phyloP scores from a whole-genome alignment of 2,797 vertebrate genomes.

The Acanthis flammea region DNA sequence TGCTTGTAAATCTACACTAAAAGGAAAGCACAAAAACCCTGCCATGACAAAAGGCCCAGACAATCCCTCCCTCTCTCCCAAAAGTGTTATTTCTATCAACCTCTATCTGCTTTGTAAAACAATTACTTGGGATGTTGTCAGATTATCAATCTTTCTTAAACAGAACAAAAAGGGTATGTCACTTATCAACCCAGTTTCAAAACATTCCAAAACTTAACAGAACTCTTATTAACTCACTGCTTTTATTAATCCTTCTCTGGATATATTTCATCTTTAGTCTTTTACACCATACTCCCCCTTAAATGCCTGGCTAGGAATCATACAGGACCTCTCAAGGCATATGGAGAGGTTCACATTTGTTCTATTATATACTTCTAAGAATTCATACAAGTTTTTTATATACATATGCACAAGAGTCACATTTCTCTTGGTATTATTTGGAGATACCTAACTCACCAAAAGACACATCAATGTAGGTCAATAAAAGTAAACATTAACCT shows the following conservation, averaged over 20 bases:
- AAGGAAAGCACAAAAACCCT: neutral
- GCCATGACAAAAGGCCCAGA: neutral
- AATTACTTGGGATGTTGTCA: neutral
- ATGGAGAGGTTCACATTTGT: neutral
- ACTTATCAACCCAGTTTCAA: neutral
- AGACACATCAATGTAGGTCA: neutral
- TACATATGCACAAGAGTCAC: neutral
- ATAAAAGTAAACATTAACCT: neutral
- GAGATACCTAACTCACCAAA: neutral
- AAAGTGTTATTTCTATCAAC: neutral
- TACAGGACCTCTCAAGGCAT: neutral
- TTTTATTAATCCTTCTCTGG: neutral
- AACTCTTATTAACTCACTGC: neutral
- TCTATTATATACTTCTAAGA: neutral
- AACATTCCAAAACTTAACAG: neutral
- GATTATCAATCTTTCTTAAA: neutral
- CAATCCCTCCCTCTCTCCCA: rapidly evolving
- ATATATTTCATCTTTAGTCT: neutral
- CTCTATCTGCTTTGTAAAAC: neutral
- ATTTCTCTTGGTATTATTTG: neutral
- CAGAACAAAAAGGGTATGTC: neutral
- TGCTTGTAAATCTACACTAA: neutral
- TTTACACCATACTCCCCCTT: neutral
- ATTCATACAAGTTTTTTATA: neutral
- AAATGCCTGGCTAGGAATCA: neutral